phyloP scores from a whole-genome alignment of 37 sponge, comb jelly and placozoan species.

The Geodia barretti region DNA sequence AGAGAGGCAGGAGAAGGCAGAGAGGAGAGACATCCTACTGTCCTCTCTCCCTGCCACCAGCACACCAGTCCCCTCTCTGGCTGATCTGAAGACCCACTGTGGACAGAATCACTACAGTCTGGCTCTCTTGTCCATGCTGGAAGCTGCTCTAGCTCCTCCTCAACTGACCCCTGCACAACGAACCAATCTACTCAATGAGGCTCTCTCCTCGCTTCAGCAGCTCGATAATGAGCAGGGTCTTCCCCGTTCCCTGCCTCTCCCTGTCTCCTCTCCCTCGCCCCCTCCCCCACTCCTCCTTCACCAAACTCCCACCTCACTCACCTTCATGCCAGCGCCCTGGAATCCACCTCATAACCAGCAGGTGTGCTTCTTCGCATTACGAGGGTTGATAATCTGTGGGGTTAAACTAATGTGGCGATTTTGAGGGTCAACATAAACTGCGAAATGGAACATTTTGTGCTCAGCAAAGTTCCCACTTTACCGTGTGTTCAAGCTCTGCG shows the following conservation, averaged over 20 bases:
- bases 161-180: neutral
- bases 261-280: slow-evolving; percentile 24
- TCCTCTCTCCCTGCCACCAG: slow-evolving; percentile 30
- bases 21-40: slow-evolving; percentile 30
- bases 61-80: neutral
- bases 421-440: too few species aligned
- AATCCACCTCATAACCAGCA: slow-evolving; percentile 25
- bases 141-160: slow-evolving; percentile 10
- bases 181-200: slow-evolving; percentile 29
- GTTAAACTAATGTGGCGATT: too few species aligned
- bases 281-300: slow-evolving; percentile 67
- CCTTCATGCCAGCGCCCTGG: slow-evolving; percentile 70
- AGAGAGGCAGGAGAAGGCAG: slow-evolving; percentile 28
- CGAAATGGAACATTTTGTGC: too few species aligned
- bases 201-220: too few species aligned
- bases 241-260: too few species aligned
- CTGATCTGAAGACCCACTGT: slow-evolving; percentile 25
- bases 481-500: too few species aligned
- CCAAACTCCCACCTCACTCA: slow-evolving; percentile 55
- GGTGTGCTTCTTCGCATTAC: too few species aligned
- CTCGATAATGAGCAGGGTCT: neutral
- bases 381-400: too few species aligned
- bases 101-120: slow-evolving; percentile 16
- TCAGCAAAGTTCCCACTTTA: too few species aligned
- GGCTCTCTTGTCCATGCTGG: slow-evolving; percentile 39